These are phyloP conservation scores for Drosophila guanche DNA, from an alignment of 1,140 invertebrate species.

Conservation along the genomic window DNA sequence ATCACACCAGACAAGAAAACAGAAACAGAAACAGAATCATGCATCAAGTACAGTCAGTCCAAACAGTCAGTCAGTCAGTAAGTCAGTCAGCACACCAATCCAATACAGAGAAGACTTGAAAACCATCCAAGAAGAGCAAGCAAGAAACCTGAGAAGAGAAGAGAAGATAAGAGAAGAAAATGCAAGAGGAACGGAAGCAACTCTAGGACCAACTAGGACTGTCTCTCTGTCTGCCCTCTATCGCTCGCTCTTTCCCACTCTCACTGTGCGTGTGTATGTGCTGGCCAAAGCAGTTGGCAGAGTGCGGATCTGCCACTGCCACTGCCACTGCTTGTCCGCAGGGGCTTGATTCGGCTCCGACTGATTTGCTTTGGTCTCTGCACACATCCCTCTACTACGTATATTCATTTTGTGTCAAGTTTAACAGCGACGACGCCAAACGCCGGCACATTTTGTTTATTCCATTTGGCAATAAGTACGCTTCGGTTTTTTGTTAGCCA, in stretches of 20 bases:
- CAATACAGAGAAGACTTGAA: slow-evolving; percentile 8
- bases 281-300: no score
- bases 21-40: slow-evolving; percentile 8
- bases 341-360: slow-evolving; percentile 35
- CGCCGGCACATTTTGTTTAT: slow-evolving; percentile 81
- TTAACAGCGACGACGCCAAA: slow-evolving; percentile 81
- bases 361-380: slow-evolving; percentile 66
- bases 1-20: neutral
- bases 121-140: slow-evolving; percentile 1
- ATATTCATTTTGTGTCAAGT: slow-evolving; percentile 71
- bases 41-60: slow-evolving; percentile 29
- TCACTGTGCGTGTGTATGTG: slow-evolving; percentile 16
- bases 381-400: slow-evolving; percentile 50
- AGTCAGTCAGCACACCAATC: slow-evolving; percentile 31
- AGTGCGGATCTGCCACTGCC: no score
- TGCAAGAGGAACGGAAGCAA: neutral
- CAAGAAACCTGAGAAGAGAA: neutral
- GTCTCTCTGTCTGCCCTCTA: slow-evolving; percentile 38
- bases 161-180: slow-evolving; percentile 8
- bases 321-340: slow-evolving; percentile 9
- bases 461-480: slow-evolving; percentile 72
- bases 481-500: slow-evolving; percentile 76
- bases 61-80: slow-evolving; percentile 41
- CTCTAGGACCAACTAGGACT: slow-evolving; percentile 8
- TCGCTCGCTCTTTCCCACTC: slow-evolving; percentile 11